A percentile compares a stretch with the other conserved stretches of the same genome.
Evolutionary conservation across 64 coral and sea anemone genomes (phyloP).

Genomic region (Montipora foliosa): DNA sequence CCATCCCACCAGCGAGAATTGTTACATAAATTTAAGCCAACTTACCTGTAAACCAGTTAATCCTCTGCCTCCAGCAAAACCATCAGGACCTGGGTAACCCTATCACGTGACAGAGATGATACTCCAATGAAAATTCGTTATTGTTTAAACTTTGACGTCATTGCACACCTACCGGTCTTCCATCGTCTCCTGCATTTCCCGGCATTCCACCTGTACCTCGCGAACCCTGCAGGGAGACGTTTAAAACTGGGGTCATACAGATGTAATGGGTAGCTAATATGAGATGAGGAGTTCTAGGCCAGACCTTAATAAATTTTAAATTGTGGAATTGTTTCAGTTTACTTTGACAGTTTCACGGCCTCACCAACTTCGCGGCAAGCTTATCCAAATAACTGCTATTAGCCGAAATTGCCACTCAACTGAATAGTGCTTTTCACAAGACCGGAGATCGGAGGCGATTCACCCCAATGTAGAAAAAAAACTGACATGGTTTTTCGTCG

Average conservation of each 20-base stretch:
- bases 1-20: neutral
- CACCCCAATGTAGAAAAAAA: too few species aligned
- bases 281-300: too few species aligned
- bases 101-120: neutral
- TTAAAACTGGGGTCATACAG: neutral
- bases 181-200: constrained; percentile 2
- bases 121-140: neutral
- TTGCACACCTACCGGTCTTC: neutral
- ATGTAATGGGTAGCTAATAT: too few species aligned
- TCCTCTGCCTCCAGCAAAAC: constrained; percentile 6
- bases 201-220: neutral
- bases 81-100: constrained; percentile 4
- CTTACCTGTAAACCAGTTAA: constrained; percentile 19
- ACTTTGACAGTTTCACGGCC: too few species aligned
- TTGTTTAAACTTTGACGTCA: neutral
- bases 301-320: too few species aligned
- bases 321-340: too few species aligned
- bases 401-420: too few species aligned
- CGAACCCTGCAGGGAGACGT: neutral
- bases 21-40: neutral
- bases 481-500: too few species aligned
- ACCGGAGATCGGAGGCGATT: too few species aligned
- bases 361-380: too few species aligned
- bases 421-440: too few species aligned
- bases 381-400: too few species aligned